Base-by-base conservation (phyloP, 2,888 invertebrate genomes). In the Axea sp. region DNA sequence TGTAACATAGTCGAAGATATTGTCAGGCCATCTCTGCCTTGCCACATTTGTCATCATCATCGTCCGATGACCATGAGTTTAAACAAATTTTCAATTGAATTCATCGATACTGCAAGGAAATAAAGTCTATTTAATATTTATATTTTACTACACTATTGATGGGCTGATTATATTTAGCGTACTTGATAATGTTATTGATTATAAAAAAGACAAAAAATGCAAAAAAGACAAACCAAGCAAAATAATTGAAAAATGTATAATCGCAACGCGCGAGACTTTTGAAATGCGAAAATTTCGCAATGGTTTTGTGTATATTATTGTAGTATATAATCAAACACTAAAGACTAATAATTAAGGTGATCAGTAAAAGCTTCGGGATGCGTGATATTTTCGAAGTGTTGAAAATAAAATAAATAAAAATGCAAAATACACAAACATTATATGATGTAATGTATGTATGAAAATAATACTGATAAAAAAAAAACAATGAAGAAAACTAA, bases 291-390 rank as follows among this genome's bases (percentile, higher is more conserved):
- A 31, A 7, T 33, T 59, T 43, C 69, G 62, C 64, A 33, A 35
- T 62, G 60, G 65, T 84, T 83, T 81, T 76, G 81, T 85, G 85
- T 85, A 85, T 82, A 85, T 84, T 84, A 83, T 75, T 85, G 83
- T 85, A 85, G 84, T 82, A 82, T 85, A 60, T 83, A 84, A 85
- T 85, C 84, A 84, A 84, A 85, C 81, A 85, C 84, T 85, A 85
- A 85, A 85, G 85, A 85, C 85, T 85, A 85, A 84, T 84, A 83
- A 84, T 84, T 85, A 85, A 84, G 84, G 80, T 84, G 81, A 85
- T 80, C 80, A 79, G 80, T 37, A 51, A 45, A 55, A 78, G 78
- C 79, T 82, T 80, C 78, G 80, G 76, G 79, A 77, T 77, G 76
- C 77, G 79, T 80, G 79, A 81, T 81, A 80, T 80, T 80, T 80